Base-by-base conservation (phyloP, 1,140 invertebrate species). In the Eupeodes corollae region DNA sequence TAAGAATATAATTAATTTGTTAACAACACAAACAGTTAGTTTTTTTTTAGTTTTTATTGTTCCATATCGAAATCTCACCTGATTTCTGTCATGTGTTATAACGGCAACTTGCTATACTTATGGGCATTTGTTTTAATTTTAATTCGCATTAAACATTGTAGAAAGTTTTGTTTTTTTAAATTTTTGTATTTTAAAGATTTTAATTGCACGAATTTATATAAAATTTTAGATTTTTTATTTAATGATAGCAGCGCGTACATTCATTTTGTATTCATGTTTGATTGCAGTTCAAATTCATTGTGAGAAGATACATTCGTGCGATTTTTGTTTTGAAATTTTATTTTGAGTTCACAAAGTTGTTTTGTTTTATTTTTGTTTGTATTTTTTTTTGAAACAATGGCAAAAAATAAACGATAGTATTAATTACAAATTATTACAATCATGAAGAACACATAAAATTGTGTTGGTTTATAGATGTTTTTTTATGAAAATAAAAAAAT, bases 91-190 rank as follows among this genome's bases (percentile, higher is more conserved):
- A 49, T 49, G 26, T 33, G 47, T 44, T 42, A 48, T 48, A 26
- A 49, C 47, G 38, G 47, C 47, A 26, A 49, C 42, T 49, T 49
- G 47, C 47, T 49, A 47, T 41, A 43, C 21, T n/a, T 43, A 26
- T 31, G 14, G 12, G 14, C 34, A 35, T 35, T 26, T 26, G 21
- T 26, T 26, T 26, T 26, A 26, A 26, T 26, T 26, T 26, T 26
- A 26, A 26, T 26, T 26, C 21, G 21, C 21, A 26, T 26, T 26
- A 26, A 5, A 26, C 21, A 26, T 26, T 26, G 21, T 5, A 26
- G 21, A 26, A 26, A 26, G 21, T 26, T 26, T 26, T 26, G 21
- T 26, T 37, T 16, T 14, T 37, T 37, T 16, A 37, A 5, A 14
- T 37, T 37, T 37, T 37, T 14, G 3, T n/a, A 5, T 37, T 37